Conservation (phyloP, 1,140 invertebrate species). For the Ceratosolen fusciceps region DNA sequence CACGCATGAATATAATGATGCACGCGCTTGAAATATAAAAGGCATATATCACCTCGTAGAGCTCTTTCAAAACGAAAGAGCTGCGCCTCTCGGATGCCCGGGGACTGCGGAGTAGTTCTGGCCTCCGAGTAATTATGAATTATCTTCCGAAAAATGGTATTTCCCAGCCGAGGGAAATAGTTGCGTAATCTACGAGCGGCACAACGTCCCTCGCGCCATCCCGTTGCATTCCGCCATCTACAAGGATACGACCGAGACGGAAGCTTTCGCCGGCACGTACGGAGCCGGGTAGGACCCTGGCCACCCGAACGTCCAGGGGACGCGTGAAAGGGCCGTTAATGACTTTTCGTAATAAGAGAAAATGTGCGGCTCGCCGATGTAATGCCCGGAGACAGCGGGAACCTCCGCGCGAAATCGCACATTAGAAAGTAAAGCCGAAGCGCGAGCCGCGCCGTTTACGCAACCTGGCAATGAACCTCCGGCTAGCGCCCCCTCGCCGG, state of each 20-base stretch:
- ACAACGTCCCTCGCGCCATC: too few relatives aligned
- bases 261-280: background rate
- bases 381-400: conserved; percentile 51
- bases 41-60: background rate
- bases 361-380: conserved; percentile 52
- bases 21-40: background rate
- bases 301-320: background rate
- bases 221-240: too few relatives aligned
- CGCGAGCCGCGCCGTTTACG: conserved; percentile 50
- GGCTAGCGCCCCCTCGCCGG: conserved; percentile 10
- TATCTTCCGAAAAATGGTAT: conserved; percentile 5
- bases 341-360: conserved; percentile 59
- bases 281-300: too few relatives aligned
- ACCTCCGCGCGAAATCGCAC: conserved; percentile 50
- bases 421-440: conserved; percentile 50
- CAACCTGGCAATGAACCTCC: conserved; percentile 64
- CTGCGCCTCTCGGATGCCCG: too few relatives aligned
- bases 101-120: background rate
- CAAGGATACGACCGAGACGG: too few relatives aligned
- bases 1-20: background rate
- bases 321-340: conserved; percentile 40
- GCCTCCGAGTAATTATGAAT: background rate
- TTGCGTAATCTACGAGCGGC: background rate
- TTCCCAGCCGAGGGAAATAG: background rate
- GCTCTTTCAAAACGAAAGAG: background rate